These are phyloP conservation scores for Anhinga rufa DNA, from an alignment of 2,113 vertebrate genomes.

Conservation along the genomic window DNA sequence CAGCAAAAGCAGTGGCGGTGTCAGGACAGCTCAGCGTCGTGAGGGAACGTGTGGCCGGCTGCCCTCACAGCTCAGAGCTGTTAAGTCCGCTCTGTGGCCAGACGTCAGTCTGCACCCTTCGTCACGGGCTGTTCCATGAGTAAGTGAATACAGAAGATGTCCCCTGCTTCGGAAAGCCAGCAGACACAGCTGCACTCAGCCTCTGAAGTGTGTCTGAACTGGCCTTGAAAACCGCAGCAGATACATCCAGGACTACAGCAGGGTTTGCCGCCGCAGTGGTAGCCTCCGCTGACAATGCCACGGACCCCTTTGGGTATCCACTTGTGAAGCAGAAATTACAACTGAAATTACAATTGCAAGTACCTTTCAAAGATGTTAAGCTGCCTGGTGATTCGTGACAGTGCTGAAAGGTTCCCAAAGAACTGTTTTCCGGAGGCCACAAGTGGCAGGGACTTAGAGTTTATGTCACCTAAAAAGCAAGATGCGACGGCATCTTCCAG, in stretches of 20 bases:
- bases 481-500: background rate
- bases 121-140: background rate
- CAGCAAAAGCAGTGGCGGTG: background rate
- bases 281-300: background rate
- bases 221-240: background rate
- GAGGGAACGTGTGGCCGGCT: rapidly evolving
- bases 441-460: background rate
- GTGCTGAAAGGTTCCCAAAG: background rate
- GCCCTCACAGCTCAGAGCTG: background rate
- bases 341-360: background rate
- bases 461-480: background rate
- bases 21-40: background rate
- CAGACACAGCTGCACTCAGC: background rate
- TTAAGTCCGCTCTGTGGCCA: background rate
- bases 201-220: background rate
- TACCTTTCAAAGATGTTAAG: background rate
- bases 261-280: background rate
- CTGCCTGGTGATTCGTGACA: background rate
- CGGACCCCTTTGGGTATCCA: background rate
- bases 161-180: background rate
- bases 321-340: background rate
- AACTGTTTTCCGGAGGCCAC: background rate
- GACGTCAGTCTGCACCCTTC: rapidly evolving
- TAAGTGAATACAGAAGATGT: background rate
- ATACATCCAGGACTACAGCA: background rate